Percentiles rank a stretch among this genome's conserved stretches.
Conservation (phyloP, 53 echinoderm and acorn worm genomes). For the Hippasteria phrygiana region DNA sequence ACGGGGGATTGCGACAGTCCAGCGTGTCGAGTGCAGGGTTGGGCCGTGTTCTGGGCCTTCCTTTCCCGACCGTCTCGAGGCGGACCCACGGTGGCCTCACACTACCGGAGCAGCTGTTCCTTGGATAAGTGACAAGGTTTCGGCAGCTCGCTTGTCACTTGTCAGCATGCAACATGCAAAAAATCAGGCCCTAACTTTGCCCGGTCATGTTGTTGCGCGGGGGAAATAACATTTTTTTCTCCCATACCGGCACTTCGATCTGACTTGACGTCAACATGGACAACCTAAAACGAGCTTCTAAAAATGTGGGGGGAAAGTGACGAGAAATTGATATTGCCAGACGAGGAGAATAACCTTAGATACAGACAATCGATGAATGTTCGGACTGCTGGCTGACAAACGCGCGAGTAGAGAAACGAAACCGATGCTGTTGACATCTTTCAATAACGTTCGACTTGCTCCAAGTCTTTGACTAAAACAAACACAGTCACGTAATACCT, state of each 20-base stretch:
- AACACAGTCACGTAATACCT: neutral
- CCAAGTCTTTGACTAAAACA: neutral
- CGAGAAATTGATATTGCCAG: conserved; percentile 7
- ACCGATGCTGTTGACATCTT: neutral
- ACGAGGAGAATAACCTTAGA: conserved; percentile 47
- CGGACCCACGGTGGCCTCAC: neutral
- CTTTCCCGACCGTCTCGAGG: neutral
- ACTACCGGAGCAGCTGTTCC: conserved; percentile 14
- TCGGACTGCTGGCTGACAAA: neutral
- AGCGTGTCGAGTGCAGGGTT: conserved; percentile 47
- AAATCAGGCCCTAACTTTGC: neutral
- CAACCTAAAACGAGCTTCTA: conserved; percentile 10
- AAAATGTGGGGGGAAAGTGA: neutral
- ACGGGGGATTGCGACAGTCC: conserved; percentile 47
- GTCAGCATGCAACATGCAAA: conserved; percentile 9
- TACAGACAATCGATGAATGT: neutral
- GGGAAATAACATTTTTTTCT: conserved; percentile 56
- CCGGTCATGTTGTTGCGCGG: conserved; percentile 7
- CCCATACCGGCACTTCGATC: conserved; percentile 9
- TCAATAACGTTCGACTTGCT: neutral
- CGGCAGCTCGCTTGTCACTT: conserved; percentile 47
- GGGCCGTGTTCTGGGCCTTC: conserved; percentile 22
- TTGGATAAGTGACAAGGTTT: conserved; percentile 41
- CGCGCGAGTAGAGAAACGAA: neutral
- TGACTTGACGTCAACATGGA: conserved; percentile 30